These are phyloP conservation scores for Rhamnusium bicolor DNA, from an alignment of 2,888 invertebrate species.

Conservation along the genomic window DNA sequence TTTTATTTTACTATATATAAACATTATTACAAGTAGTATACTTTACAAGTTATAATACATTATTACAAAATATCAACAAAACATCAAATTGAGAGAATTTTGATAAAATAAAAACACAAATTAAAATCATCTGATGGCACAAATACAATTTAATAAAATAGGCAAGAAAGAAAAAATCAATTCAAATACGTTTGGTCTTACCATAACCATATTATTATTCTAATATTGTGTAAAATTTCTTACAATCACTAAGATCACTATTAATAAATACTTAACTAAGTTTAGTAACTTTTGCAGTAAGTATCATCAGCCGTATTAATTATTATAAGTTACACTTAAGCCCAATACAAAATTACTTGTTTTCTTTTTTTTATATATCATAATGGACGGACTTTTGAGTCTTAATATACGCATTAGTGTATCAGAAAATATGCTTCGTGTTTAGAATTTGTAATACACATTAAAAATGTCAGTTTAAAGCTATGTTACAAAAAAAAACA, in stretches of 20 bases:
- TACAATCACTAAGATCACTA: constrained; percentile 39
- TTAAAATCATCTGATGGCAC: constrained; percentile 54
- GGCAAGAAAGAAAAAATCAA: constrained; percentile 49
- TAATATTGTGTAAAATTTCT: constrained; percentile 24
- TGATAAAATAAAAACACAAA: constrained; percentile 34
- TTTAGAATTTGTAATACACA: constrained; percentile 4
- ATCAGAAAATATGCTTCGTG: constrained; percentile 16
- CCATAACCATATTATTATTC: constrained; percentile 31
- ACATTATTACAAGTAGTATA: constrained; percentile 58
- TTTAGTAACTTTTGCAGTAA: constrained; percentile 44
- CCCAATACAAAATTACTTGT: constrained; percentile 39
- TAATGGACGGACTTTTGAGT: constrained; percentile 50
- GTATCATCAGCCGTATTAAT: constrained; percentile 40
- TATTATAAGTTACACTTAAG: constrained; percentile 33
- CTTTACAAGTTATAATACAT: constrained; percentile 58
- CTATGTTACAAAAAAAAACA: constrained; percentile 8
- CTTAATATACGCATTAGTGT: constrained; percentile 33
- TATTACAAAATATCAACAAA: constrained; percentile 51
- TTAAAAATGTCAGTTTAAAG: constrained; percentile 9
- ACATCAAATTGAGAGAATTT: constrained; percentile 37
- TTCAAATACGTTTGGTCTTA: constrained; percentile 35
- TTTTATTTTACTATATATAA: constrained; percentile 50
- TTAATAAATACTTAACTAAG: constrained; percentile 39
- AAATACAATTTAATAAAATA: constrained; percentile 47
- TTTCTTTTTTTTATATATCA: constrained; percentile 19